Evolutionary conservation across 2,888 invertebrate species (phyloP).

Genomic region (Pilophorus perplexus): DNA sequence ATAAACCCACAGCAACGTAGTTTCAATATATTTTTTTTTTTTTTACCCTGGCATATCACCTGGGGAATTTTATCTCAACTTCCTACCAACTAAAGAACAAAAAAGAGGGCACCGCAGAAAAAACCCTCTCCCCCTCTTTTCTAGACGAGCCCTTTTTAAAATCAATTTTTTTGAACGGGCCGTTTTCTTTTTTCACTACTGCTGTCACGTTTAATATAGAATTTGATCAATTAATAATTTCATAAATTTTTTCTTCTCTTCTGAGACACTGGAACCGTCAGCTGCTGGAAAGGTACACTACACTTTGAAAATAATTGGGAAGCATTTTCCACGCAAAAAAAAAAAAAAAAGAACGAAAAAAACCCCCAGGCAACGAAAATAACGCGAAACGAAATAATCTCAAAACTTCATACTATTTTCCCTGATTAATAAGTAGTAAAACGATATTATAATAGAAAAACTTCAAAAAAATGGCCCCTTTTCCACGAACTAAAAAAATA

Average conservation of each 20-base stretch:
- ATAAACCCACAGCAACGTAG: slow-evolving; percentile 9
- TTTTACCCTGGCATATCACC: slow-evolving; percentile 28
- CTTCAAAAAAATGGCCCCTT: slow-evolving; percentile 20
- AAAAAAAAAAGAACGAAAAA: slow-evolving; percentile 10
- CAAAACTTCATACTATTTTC: slow-evolving; percentile 9
- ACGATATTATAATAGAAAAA: slow-evolving; percentile 15
- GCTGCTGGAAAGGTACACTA: not conserved
- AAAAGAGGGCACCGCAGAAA: slow-evolving; percentile 24
- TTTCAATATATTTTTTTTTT: slow-evolving; percentile 5
- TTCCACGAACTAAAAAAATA: slow-evolving; percentile 15
- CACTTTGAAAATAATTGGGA: not conserved
- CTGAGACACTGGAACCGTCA: slow-evolving; percentile 3
- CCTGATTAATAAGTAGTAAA: slow-evolving; percentile 26
- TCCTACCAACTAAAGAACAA: slow-evolving; percentile 35
- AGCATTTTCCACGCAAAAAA: not conserved
- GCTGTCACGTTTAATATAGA: slow-evolving; percentile 32
- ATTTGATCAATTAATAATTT: slow-evolving; percentile 20
- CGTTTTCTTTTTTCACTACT: slow-evolving; percentile 28
- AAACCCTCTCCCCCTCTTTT: slow-evolving; percentile 8
- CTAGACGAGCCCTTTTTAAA: slow-evolving; percentile 24
- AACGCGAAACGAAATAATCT: slow-evolving; percentile 2
- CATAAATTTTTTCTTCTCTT: not conserved
- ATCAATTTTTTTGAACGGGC: too few species aligned
- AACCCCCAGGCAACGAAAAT: not conserved
- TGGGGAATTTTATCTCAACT: slow-evolving; percentile 14